phyloP scores from a whole-genome alignment of 1,140 invertebrate genomes.

The Leptinotarsa undecemlineata region DNA sequence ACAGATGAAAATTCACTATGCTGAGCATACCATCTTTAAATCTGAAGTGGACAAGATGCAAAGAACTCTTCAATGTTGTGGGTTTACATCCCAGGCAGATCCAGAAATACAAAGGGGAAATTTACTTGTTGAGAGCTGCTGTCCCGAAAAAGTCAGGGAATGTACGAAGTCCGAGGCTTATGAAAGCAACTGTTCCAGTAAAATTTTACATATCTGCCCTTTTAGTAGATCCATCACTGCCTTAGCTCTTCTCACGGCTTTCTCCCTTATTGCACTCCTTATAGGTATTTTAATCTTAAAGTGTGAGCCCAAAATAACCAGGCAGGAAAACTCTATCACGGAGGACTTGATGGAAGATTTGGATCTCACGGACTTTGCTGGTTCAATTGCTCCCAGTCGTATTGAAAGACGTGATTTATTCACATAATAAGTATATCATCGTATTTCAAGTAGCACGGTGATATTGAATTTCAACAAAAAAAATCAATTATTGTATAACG shows the following conservation, averaged over 20 bases:
- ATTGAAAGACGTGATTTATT: no score
- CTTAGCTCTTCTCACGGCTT: neutral
- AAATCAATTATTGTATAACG: no score
- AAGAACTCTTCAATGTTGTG: conserved; percentile 8
- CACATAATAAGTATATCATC: no score
- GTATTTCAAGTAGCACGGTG: no score
- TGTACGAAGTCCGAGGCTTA: neutral
- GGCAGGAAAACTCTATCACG: no score
- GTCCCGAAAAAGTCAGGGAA: neutral
- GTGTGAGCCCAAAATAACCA: no score
- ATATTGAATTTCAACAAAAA: no score
- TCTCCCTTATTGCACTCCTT: no score
- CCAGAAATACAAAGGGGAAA: neutral
- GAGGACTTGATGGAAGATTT: no score
- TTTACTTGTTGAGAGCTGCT: conserved; percentile 10
- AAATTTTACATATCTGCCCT: neutral
- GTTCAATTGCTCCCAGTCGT: no score
- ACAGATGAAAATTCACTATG: neutral
- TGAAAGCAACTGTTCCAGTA: neutral
- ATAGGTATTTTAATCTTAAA: no score
- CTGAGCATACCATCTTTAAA: neutral
- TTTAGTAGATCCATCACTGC: neutral
- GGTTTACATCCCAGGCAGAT: neutral
- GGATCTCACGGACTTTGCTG: no score
- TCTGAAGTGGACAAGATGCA: conserved; percentile 11